Evolutionary conservation across 2,888 invertebrate genomes (phyloP).

Genomic region (Eurois occulta): DNA sequence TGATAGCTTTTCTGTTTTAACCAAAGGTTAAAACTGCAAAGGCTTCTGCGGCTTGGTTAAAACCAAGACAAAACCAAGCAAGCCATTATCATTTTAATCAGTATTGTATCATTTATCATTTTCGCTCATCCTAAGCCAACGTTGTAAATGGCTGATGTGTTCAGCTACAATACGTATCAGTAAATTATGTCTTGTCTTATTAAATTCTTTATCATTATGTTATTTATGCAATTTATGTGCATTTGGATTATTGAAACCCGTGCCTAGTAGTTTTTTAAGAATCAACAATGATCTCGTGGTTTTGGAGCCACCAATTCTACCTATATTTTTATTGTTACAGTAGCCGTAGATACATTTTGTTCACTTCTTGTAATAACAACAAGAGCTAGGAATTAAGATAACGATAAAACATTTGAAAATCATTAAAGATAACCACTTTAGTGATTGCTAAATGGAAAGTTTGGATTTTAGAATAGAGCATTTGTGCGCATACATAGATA

Average conservation of each 20-base stretch:
- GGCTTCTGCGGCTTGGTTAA: no score
- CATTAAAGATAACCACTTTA: not conserved
- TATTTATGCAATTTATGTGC: conserved; percentile 4
- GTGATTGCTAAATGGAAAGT: conserved; percentile 2
- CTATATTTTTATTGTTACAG: not conserved
- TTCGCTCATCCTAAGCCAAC: conserved; percentile 1
- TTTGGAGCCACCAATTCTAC: not conserved
- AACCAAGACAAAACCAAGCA: not conserved
- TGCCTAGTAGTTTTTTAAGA: not conserved
- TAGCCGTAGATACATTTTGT: not conserved
- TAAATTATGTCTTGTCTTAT: conserved; percentile 10
- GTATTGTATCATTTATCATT: conserved; percentile 14
- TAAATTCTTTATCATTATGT: not conserved
- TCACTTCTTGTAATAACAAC: not conserved
- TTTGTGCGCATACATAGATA: not conserved
- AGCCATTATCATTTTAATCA: conserved; percentile 1
- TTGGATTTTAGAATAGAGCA: not conserved
- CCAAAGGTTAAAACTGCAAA: no score
- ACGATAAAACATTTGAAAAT: conserved; percentile 17
- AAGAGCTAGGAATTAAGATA: conserved; percentile 24
- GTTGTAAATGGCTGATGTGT: conserved; percentile 11
- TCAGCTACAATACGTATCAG: not conserved
- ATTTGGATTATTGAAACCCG: not conserved
- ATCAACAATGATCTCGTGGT: not conserved
- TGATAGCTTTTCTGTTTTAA: not conserved